Base-by-base conservation (phyloP, 2,113 vertebrate genomes). In the Nothobranchius furzeri region DNA sequence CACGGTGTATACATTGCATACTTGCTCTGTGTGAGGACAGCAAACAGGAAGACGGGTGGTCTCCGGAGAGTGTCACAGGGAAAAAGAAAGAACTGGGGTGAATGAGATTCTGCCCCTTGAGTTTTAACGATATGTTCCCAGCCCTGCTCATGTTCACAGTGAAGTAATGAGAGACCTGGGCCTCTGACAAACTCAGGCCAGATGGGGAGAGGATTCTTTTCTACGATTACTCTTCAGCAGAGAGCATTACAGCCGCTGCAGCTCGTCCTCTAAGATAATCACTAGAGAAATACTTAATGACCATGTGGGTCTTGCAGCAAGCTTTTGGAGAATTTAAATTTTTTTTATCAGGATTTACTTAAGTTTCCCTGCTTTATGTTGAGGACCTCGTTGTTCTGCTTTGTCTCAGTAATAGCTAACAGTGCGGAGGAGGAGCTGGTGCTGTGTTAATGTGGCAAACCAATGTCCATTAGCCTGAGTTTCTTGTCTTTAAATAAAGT, bases 121-220 rank as follows among this genome's bases (percentile, higher is more conserved):
- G 81, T 74, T 81, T 85, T 78, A 77, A 63, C 57, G 56, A 55
- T 61, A 53, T 35, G 68, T 80, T 88, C 83, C 56, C 70, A 81
- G 76, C 72, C 60, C 59, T 1, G 56, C 66, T 83, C 70, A 60
- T 83, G 79, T 64, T 62, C 68, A 64, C 55, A 53, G 77, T 85
- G 84, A 86, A 82, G 87, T 88, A 88, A 91, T 82, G 73, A 90
- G 88, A 89, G 82, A 88, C 74, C 47, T 72, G 63, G 83, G 82
- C 82, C 70, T 85, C 81, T 47, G 73, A 77, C 79, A 91, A 90
- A 89, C 87, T 90, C 79, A 74, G 89, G 84, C 88, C 89, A 90
- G 90, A 91, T 91, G 90, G 89, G 75, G 70, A 86, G 80, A 84
- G 50, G 81, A 87, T 79, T 75, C 81, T 79, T 75, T 75, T 61